Evolutionary conservation across 2,113 vertebrate species (phyloP).

Genomic region (Zingel zingel): DNA sequence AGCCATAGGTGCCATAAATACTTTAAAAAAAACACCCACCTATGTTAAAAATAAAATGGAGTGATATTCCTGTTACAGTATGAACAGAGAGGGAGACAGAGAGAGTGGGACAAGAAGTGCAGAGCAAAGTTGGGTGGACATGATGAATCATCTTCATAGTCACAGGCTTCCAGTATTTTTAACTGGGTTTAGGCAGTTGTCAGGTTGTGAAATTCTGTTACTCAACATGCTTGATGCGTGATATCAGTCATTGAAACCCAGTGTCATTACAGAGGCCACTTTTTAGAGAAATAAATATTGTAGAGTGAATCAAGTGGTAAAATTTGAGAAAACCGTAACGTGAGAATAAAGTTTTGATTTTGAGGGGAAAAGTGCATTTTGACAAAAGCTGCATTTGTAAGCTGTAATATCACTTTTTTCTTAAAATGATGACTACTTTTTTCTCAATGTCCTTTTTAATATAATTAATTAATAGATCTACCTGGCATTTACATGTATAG

Average conservation of each 20-base stretch:
- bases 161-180: background rate
- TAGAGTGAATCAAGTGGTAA: background rate
- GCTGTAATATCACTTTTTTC: too few relatives aligned
- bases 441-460: background rate
- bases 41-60: conserved; percentile 55
- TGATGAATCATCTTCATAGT: background rate
- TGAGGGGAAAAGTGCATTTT: background rate
- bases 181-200: background rate
- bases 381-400: background rate
- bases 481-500: too few relatives aligned
- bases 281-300: background rate
- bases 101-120: background rate
- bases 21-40: conserved; percentile 54
- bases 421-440: background rate
- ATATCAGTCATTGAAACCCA: background rate
- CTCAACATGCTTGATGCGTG: background rate
- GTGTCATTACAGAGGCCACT: too few relatives aligned
- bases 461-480: too few relatives aligned
- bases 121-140: conserved; percentile 28
- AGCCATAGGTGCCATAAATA: conserved; percentile 28
- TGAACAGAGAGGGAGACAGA: conserved; percentile 21
- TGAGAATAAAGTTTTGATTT: background rate
- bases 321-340: background rate
- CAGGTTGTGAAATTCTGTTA: background rate
- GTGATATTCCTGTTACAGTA: conserved; percentile 38